Base-by-base conservation (phyloP, 92 coral and sea anemone species). In the Parazoanthus darwini region DNA sequence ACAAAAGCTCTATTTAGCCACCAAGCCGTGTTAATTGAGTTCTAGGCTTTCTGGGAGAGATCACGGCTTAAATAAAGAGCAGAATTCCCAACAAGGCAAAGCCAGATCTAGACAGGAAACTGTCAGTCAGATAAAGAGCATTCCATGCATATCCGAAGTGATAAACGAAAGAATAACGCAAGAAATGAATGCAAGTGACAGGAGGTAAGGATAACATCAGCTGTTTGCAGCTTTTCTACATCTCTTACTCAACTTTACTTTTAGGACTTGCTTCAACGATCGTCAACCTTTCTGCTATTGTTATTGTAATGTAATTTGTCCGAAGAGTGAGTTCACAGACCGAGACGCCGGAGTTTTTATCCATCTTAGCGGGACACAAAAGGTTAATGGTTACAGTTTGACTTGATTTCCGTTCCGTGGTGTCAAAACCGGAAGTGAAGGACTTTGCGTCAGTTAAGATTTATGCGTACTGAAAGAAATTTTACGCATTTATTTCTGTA, bases 41-140 rank as follows among this genome's bases (percentile, higher is more conserved):
- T 74, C n/a, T 26, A 8, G 58, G 79, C 46, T 84, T 68, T 72
- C 87, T 73, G 43, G 66, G 38, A 84, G 66, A 71, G 75, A 84
- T 84, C 87, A 84, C 16, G 65, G 37, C 56, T 20, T 44, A 51
- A 72, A 71, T 44, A 42, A 84, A 35, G 74, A 82, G 63, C 79
- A 84, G 79, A 84, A 84, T 70, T 48, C 87, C 39, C 51, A 46
- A 68, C 79, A 43, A 84, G 67, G 18, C 56, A 84, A 48, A 84
- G 46, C 78, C 68, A 84, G 42, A 39, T 39, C 42, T 39, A 39
- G 87, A 84, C 87, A 84, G 87, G 87, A 84, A 84, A 26, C 78
- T 84, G 87, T 84, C 87, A 84, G 87, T 68, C 68, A 46, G 11
- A 13, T 54, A 39, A 44, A 50, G 42, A 43, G 79, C 78, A 84